Percentiles rank a stretch among this genome's conserved stretches.
Evolutionary conservation across 1,140 invertebrate species (phyloP).

Genomic region (Dolichoris vasculosae): DNA sequence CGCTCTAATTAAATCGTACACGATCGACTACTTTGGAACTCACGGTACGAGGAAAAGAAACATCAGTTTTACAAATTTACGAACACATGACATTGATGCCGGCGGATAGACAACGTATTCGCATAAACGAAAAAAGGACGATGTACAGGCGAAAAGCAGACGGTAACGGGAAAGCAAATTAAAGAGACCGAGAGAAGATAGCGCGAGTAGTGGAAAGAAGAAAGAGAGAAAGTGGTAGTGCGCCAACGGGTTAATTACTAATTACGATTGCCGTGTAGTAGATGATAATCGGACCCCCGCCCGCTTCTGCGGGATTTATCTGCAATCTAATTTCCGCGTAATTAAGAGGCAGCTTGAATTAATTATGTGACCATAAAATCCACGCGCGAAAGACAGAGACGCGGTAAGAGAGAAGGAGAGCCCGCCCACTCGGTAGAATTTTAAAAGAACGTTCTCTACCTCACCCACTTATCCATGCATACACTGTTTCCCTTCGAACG

Average conservation of each 20-base stretch:
- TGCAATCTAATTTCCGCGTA: conserved; percentile 49
- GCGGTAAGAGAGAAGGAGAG: too few relatives aligned
- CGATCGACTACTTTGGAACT: not conserved
- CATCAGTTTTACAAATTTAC: conserved; percentile 1
- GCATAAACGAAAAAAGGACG: not conserved
- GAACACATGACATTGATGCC: not conserved
- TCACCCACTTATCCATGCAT: not conserved
- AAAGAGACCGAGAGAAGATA: not conserved
- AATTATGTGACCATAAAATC: conserved; percentile 41
- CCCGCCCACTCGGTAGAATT: not conserved
- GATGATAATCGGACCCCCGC: conserved; percentile 38
- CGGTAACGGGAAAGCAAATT: not conserved
- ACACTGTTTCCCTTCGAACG: not conserved
- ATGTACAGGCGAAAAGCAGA: not conserved
- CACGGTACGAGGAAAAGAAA: not conserved
- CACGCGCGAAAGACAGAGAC: not conserved
- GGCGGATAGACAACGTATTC: not conserved
- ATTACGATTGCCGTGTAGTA: conserved; percentile 48
- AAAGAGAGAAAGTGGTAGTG: conserved; percentile 30
- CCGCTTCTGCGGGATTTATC: conserved; percentile 38
- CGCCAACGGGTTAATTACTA: conserved; percentile 46
- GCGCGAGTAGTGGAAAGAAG: not conserved
- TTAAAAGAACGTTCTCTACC: not conserved
- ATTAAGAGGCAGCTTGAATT: conserved; percentile 51
- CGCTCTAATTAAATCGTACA: conserved; percentile 2